These are phyloP conservation scores for Blennius ocellaris DNA, from an alignment of 2,113 vertebrate genomes.

Conservation along the genomic window DNA sequence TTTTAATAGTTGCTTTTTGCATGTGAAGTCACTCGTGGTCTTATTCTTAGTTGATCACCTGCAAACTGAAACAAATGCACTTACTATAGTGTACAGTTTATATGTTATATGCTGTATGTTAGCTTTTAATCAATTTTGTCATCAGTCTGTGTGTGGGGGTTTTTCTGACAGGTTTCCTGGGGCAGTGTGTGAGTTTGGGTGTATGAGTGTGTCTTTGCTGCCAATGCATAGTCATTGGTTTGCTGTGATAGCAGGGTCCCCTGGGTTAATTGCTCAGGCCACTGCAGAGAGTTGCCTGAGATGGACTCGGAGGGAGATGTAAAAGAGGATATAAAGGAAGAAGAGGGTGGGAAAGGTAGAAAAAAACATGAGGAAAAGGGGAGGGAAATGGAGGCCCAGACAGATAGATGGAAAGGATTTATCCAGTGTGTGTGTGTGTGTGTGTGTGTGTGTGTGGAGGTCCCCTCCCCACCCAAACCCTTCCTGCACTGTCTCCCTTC, in stretches of 20 bases:
- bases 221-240: conserved; percentile 53
- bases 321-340: background rate
- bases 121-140: too few species aligned
- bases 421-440: conserved; percentile 31
- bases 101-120: too few species aligned
- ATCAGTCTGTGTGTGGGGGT: background rate
- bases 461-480: too few species aligned
- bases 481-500: too few species aligned
- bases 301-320: conserved; percentile 19
- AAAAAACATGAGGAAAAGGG: background rate
- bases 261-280: conserved; percentile 50
- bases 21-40: too few species aligned
- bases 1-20: too few species aligned
- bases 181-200: conserved; percentile 13
- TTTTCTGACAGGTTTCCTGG: conserved; percentile 21
- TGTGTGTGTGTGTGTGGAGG: too few species aligned
- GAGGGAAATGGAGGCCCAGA: background rate
- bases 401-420: conserved; percentile 59
- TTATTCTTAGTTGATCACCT: too few species aligned
- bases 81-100: too few species aligned
- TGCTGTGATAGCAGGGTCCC: conserved; percentile 53
- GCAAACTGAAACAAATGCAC: too few species aligned
- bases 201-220: conserved; percentile 16
- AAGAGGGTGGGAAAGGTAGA: background rate
- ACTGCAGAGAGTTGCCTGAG: conserved; percentile 43